Evolutionary conservation across 2,888 invertebrate species (phyloP), one percentile per base, ranked within the genome.

Genomic region (Andrena bucephala): DNA sequence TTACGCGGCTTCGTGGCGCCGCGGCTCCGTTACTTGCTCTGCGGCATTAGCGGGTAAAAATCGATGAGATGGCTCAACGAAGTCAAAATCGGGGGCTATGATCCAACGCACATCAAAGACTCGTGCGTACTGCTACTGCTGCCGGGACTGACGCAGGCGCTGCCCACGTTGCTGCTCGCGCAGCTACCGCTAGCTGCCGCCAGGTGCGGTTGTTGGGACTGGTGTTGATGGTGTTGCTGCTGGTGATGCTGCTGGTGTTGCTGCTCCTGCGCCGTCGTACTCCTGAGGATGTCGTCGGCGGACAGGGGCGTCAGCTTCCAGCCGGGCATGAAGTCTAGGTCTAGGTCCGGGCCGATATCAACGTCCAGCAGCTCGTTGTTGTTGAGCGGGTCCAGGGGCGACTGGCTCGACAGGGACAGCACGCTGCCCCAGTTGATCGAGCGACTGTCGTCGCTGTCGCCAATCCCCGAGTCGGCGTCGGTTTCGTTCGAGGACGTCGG

Each of bases 401-500:
- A 97, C 92, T 98, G 97, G 87, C 97, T 97, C 89, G 97, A 97
- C 67, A 98, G 95, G 93, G 97, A 97, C 86, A 98, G 95, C 91
- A 98, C 98, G 69, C 98, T 98, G 93, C 98, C 97, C 98, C 98
- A 98, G 95, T 98, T 98, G 94, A 98, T 98, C 90, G 97, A 96
- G 89, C 97, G 96, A 92, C 96, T 96, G 84, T 95, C 95, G 84
- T 94, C 94, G 90, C 94, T 94, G 94, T 97, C 97, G 90, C 97
- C 97, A 93, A 96, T 96, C 87, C 97, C 97, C 27, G 97, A 97
- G 94, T 97, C 97, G 70, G 95, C 96, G 93, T 97, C 97, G 86
- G 95, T 95, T 89, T 97, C 89, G 96, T 96, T 88, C 93, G 94
- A 76, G 89, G 95, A 93, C 92, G 93, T 94, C 31, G 94, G 93